Conservation (phyloP, 2,113 vertebrate genomes). For the Coryphaenoides rupestris region DNA sequence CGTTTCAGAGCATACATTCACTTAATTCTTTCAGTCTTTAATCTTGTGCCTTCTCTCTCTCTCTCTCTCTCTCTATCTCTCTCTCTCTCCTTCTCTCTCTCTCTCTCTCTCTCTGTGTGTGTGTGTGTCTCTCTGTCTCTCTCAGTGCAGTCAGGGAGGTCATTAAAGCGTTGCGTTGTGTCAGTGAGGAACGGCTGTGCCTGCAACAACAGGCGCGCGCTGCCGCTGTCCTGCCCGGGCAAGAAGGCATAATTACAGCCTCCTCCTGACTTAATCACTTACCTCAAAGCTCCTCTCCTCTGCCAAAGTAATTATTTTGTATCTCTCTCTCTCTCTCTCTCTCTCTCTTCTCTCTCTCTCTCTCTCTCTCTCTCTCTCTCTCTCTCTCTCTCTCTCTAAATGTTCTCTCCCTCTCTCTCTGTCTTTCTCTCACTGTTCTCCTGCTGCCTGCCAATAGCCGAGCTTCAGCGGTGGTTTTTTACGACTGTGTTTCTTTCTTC, state of each 20-base stretch:
- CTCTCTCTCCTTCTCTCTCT: too few species aligned
- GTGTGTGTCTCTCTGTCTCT: slow-evolving; percentile 8
- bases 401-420: slow-evolving; percentile 23
- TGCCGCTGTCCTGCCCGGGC: slow-evolving; percentile 64
- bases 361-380: too few species aligned
- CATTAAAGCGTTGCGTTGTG: slow-evolving; percentile 67
- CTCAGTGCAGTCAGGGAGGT: slow-evolving; percentile 46
- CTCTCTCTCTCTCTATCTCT: too few species aligned
- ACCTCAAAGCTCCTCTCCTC: slow-evolving; percentile 39
- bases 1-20: too few species aligned
- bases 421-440: slow-evolving; percentile 33
- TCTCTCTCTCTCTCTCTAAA: too few species aligned
- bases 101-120: slow-evolving; percentile 10
- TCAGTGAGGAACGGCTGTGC: slow-evolving; percentile 54
- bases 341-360: too few species aligned
- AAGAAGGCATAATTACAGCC: slow-evolving; percentile 61
- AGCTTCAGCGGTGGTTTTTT: slow-evolving; percentile 39
- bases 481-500: slow-evolving; percentile 24
- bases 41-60: slow-evolving; percentile 5
- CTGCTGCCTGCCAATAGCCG: slow-evolving; percentile 31
- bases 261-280: slow-evolving; percentile 59
- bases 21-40: slow-evolving; percentile 21
- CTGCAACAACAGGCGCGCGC: slow-evolving; percentile 54
- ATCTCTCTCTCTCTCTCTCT: too few species aligned
- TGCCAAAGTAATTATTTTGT: background rate